Evolutionary conservation across 2,113 vertebrate species (phyloP).

Genomic region (Sander vitreus): DNA sequence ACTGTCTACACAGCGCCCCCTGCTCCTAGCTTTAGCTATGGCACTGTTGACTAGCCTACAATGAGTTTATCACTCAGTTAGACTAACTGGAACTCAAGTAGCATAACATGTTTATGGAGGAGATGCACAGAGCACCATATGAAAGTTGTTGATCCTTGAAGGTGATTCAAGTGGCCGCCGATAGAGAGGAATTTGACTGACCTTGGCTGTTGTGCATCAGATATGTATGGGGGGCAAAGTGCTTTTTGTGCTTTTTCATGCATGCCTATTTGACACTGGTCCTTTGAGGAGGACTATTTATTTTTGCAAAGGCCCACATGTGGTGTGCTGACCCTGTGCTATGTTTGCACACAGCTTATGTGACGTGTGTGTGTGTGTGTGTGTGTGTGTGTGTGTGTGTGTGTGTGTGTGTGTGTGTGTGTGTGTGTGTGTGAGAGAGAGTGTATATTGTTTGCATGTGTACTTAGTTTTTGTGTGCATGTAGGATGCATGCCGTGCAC

Average conservation of each 20-base stretch:
- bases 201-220: constrained; percentile 67
- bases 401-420: not conserved
- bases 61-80: constrained; percentile 37
- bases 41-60: constrained; percentile 10
- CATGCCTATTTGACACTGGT: constrained; percentile 69
- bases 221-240: constrained; percentile 69
- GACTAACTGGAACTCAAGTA: constrained; percentile 44
- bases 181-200: constrained; percentile 58
- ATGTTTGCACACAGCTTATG: constrained; percentile 51
- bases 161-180: constrained; percentile 62
- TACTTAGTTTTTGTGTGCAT: constrained; percentile 51
- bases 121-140: constrained; percentile 43
- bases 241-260: constrained; percentile 71
- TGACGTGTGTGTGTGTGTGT: constrained; percentile 21
- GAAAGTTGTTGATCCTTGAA: constrained; percentile 75
- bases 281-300: constrained; percentile 68
- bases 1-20: constrained; percentile 76
- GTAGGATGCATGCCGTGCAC: constrained; percentile 61
- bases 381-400: constrained; percentile 3
- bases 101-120: constrained; percentile 53
- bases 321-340: constrained; percentile 66
- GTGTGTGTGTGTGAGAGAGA: not conserved
- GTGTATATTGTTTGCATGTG: constrained; percentile 24
- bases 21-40: constrained; percentile 50
- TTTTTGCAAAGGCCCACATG: constrained; percentile 72